A percentile compares a stretch with the other conserved stretches of the same genome.
Evolutionary conservation across 2,113 vertebrate species (phyloP).

Genomic region (Xiphophorus hellerii): DNA sequence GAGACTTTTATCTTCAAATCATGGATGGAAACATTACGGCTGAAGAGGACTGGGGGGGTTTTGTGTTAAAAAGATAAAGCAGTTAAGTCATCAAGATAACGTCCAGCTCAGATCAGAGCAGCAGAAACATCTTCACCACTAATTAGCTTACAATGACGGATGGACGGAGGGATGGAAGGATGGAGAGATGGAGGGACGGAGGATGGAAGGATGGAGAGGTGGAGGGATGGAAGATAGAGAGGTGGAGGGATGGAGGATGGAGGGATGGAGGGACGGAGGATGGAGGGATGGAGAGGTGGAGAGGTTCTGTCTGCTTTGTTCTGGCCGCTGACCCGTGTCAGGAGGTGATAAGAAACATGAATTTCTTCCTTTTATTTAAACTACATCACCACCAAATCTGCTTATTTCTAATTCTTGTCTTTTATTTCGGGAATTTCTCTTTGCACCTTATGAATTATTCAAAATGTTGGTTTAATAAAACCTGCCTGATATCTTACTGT

Average conservation of each 20-base stretch:
- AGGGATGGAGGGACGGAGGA: neutral
- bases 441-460: too few relatives aligned
- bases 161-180: slow-evolving; percentile 1
- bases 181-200: neutral
- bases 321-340: slow-evolving; percentile 57
- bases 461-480: too few relatives aligned
- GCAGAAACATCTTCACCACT: slow-evolving; percentile 61
- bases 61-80: slow-evolving; percentile 32
- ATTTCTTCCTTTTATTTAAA: neutral
- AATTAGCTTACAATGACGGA: slow-evolving; percentile 60
- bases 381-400: too few relatives aligned
- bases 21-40: neutral
- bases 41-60: too few relatives aligned
- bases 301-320: slow-evolving; percentile 56
- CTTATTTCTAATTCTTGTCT: too few relatives aligned
- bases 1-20: neutral
- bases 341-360: neutral
- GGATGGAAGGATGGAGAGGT: slow-evolving; percentile 10
- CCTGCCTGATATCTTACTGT: too few relatives aligned
- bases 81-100: slow-evolving; percentile 25
- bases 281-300: slow-evolving; percentile 36
- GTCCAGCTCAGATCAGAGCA: slow-evolving; percentile 57
- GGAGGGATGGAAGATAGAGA: slow-evolving; percentile 6
- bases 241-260: slow-evolving; percentile 8
- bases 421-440: too few relatives aligned